These are phyloP conservation scores for Mechanitis messenoides DNA, from an alignment of 2,888 invertebrate genomes.

Conservation along the genomic window DNA sequence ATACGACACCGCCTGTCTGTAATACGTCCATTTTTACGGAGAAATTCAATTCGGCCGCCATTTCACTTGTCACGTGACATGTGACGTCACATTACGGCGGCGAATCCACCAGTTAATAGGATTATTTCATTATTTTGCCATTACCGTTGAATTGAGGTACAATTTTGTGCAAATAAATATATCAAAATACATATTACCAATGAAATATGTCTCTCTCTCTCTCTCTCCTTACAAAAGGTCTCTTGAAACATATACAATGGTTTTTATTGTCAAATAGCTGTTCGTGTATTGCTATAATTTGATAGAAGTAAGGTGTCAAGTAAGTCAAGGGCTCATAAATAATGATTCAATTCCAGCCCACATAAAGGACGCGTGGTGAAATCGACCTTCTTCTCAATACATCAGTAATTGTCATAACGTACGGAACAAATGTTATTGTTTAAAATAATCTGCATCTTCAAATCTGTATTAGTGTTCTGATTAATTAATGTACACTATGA, in stretches of 20 bases:
- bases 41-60: conserved; percentile 52
- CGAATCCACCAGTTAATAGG: conserved; percentile 23
- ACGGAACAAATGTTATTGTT: too few species aligned
- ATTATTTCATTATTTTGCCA: background rate
- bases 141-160: background rate
- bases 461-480: too few species aligned
- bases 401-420: too few species aligned
- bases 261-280: too few species aligned
- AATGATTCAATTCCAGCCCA: conserved; percentile 15
- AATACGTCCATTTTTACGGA: conserved; percentile 39
- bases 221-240: too few species aligned
- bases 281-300: too few species aligned
- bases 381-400: conserved; percentile 1
- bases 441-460: too few species aligned
- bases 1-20: conserved; percentile 35
- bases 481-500: too few species aligned
- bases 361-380: conserved; percentile 20
- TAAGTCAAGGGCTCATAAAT: conserved; percentile 18
- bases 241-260: too few species aligned
- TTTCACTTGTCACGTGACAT: conserved; percentile 32
- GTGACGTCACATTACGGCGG: conserved; percentile 33
- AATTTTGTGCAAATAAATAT: background rate
- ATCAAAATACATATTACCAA: background rate
- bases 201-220: too few species aligned
- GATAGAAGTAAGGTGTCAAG: too few species aligned